These are phyloP conservation scores for Panthera leo DNA, from an alignment of 2,113 vertebrate species.

Conservation along the genomic window DNA sequence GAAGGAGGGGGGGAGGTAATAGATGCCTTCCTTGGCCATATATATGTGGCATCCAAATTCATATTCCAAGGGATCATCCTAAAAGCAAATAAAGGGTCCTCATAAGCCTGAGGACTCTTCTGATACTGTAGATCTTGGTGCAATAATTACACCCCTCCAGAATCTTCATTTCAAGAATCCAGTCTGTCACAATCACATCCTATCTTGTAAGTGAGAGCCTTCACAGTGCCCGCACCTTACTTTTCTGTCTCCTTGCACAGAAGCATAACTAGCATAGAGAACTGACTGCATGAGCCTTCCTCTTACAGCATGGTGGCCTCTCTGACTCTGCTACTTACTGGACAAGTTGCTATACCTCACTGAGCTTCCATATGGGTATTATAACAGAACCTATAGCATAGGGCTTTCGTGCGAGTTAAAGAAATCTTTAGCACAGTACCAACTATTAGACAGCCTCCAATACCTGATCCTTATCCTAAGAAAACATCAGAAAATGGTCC, in stretches of 20 bases:
- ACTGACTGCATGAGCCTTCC: neutral
- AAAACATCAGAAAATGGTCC: neutral
- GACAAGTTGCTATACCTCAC: neutral
- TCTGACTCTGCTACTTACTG: neutral
- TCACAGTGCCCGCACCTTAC: neutral
- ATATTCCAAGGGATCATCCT: neutral
- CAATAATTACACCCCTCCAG: neutral
- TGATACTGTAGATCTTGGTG: neutral
- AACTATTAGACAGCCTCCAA: neutral
- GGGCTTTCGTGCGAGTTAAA: neutral
- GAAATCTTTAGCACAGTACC: neutral
- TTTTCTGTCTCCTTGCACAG: neutral
- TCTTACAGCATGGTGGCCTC: neutral
- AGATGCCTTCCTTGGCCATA: neutral
- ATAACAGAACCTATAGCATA: neutral
- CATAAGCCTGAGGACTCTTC: neutral
- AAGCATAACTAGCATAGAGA: neutral
- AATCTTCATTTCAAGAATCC: neutral
- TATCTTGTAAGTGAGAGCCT: neutral
- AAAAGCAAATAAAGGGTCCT: neutral
- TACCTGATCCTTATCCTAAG: neutral
- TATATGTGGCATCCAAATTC: neutral
- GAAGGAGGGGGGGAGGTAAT: neutral
- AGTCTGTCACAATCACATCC: neutral
- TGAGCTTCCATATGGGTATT: neutral